These are phyloP conservation scores for Prunella himalayana DNA, from an alignment of 2,113 vertebrate species.

Conservation along the genomic window DNA sequence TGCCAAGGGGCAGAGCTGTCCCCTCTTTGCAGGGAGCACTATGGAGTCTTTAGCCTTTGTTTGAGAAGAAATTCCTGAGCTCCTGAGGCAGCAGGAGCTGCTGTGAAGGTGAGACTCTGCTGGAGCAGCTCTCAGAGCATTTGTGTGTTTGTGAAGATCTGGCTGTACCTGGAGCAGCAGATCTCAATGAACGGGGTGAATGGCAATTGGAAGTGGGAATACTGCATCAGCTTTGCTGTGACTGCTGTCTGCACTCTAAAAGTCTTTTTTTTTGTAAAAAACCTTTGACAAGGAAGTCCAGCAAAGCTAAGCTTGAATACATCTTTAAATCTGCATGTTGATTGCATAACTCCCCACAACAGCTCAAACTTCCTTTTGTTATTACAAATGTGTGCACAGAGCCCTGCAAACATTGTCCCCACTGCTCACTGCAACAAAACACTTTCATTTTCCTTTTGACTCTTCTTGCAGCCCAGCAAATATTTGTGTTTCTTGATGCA, in stretches of 20 bases:
- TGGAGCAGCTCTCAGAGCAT: background rate
- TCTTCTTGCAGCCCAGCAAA: background rate
- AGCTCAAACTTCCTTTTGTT: background rate
- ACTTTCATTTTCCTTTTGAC: conserved; percentile 4
- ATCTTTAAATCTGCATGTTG: background rate
- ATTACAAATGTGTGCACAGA: background rate
- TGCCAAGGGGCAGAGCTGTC: background rate
- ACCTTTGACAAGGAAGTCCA: background rate
- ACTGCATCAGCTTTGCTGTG: background rate
- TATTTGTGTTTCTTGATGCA: background rate
- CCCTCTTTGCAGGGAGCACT: background rate
- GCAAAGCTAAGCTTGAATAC: background rate
- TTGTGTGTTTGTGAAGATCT: background rate
- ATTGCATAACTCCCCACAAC: background rate
- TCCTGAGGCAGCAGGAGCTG: background rate
- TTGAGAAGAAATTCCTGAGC: background rate
- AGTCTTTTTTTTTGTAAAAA: background rate
- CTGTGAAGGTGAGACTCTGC: background rate
- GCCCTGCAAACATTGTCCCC: background rate
- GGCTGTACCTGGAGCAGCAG: background rate
- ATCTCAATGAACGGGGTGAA: background rate
- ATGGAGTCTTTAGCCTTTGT: background rate
- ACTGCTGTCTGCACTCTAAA: background rate
- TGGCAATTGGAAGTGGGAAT: background rate
- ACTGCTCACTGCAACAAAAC: fast-evolving